Evolutionary conservation across 2,113 vertebrate species (phyloP).

Genomic region (Psilopsiagon aurifrons): DNA sequence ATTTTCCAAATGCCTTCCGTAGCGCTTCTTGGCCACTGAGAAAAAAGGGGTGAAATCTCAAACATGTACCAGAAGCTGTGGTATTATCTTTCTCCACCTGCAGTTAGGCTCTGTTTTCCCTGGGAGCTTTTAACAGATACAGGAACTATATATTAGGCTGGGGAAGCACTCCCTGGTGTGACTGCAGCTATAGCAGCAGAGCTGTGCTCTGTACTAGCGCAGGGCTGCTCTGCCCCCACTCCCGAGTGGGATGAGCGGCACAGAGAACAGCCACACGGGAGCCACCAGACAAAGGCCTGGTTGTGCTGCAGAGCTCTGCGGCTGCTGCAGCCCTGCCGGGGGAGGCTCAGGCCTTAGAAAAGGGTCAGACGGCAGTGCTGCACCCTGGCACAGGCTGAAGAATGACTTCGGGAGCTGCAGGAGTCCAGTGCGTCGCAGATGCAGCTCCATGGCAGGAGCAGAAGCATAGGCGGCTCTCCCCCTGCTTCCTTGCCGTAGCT

Average conservation of each 20-base stretch:
- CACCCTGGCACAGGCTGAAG: neutral
- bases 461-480: rapidly evolving
- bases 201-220: slow-evolving; percentile 1
- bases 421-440: neutral
- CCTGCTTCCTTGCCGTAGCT: neutral
- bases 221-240: neutral
- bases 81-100: slow-evolving; percentile 40
- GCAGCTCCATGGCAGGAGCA: neutral
- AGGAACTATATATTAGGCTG: slow-evolving; percentile 40
- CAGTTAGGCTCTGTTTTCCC: slow-evolving; percentile 58
- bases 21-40: neutral
- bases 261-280: neutral
- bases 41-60: slow-evolving; percentile 19
- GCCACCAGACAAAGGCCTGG: neutral
- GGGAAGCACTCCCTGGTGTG: slow-evolving; percentile 61
- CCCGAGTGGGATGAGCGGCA: neutral
- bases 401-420: neutral
- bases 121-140: slow-evolving; percentile 47
- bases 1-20: neutral
- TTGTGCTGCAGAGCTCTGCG: neutral
- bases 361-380: neutral
- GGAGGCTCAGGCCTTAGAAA: neutral
- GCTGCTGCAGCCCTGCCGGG: neutral
- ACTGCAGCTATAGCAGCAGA: slow-evolving; percentile 22
- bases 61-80: slow-evolving; percentile 10